These are phyloP conservation scores for Agapornis roseicollis DNA, from an alignment of 2,113 vertebrate species.

Conservation along the genomic window DNA sequence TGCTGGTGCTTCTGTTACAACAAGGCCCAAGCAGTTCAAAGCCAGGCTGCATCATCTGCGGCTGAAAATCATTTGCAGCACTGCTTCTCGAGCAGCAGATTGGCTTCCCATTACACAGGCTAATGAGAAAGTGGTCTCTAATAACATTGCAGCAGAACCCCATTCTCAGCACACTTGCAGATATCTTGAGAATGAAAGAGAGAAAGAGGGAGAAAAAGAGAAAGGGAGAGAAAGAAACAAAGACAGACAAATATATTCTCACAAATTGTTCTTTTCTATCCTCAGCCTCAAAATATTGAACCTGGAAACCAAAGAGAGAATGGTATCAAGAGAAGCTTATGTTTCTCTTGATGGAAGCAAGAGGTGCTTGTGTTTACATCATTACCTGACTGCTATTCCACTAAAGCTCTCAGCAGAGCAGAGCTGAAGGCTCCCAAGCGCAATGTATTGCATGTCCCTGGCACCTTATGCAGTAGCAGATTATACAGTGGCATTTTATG, in stretches of 20 bases:
- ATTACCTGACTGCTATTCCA: rapidly evolving
- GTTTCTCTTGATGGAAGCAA: neutral
- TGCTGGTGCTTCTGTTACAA: conserved; percentile 25
- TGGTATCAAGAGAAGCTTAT: neutral
- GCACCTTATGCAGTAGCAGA: neutral
- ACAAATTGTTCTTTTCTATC: neutral
- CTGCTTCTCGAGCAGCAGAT: conserved; percentile 49
- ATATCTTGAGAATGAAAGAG: neutral
- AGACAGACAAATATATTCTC: neutral
- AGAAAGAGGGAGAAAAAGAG: neutral
- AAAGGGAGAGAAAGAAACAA: too few species aligned
- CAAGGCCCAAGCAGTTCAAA: conserved; percentile 49
- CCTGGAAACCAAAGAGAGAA: neutral
- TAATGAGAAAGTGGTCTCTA: conserved; percentile 56
- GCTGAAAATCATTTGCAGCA: conserved; percentile 25
- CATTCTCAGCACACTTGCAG: neutral
- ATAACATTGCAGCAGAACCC: neutral
- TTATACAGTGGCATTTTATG: neutral
- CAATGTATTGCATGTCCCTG: neutral
- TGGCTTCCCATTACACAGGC: conserved; percentile 44
- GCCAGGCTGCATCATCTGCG: conserved; percentile 47
- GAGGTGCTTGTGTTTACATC: neutral
- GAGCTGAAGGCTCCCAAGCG: neutral
- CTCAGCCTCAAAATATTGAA: neutral
- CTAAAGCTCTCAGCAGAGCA: neutral